Conservation (phyloP, 2,888 invertebrate genomes). For the Drosophila buzzatii region DNA sequence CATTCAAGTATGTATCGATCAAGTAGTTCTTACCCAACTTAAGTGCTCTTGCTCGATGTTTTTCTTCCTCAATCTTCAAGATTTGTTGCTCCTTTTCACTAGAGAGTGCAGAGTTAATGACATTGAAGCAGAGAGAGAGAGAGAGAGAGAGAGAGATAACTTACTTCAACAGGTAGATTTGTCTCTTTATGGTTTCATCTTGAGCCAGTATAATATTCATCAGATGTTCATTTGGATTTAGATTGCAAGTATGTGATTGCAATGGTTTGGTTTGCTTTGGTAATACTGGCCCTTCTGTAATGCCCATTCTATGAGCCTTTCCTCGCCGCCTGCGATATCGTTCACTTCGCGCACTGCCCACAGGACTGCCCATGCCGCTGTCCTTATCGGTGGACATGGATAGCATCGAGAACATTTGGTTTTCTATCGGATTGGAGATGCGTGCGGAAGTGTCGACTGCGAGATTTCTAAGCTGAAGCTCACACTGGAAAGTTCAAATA, state of each 20-base stretch:
- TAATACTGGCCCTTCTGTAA: constrained; percentile 16
- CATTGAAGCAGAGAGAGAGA: not conserved
- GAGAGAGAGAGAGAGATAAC: constrained; percentile 18
- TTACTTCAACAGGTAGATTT: constrained; percentile 84
- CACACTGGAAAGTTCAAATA: constrained; percentile 65
- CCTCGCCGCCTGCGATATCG: constrained; percentile 77
- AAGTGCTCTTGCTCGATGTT: constrained; percentile 90
- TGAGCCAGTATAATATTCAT: constrained; percentile 87
- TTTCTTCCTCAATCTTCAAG: constrained; percentile 91
- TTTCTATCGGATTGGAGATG: constrained; percentile 16
- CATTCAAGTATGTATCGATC: constrained; percentile 90
- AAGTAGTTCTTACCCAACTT: constrained; percentile 93
- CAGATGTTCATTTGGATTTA: constrained; percentile 85
- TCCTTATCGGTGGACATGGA: constrained; percentile 83
- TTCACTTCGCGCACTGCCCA: constrained; percentile 83
- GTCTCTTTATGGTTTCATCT: constrained; percentile 87
- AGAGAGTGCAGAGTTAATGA: constrained; percentile 31
- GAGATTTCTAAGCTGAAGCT: constrained; percentile 81
- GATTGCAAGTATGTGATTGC: constrained; percentile 26
- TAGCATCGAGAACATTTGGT: constrained; percentile 73
- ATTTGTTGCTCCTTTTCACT: constrained; percentile 92
- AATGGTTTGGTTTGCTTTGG: constrained; percentile 39
- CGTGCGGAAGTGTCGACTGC: constrained; percentile 36
- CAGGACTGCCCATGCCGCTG: constrained; percentile 85
- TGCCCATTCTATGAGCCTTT: constrained; percentile 66